phyloP scores from a whole-genome alignment of 37 sponge, comb jelly and placozoan genomes.

The Oopsacas minuta region DNA sequence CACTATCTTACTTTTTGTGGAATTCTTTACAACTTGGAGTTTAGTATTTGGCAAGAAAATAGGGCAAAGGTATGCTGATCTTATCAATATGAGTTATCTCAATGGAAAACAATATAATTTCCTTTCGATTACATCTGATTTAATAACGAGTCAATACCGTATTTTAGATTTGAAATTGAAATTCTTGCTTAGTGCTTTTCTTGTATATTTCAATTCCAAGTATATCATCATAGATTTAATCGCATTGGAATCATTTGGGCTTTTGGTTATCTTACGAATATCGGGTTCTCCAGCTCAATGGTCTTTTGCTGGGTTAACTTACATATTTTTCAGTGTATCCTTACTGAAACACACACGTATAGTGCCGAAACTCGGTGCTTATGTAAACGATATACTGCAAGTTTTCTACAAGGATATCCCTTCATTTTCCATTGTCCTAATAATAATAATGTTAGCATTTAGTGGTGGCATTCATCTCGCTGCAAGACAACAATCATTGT shows the following conservation, averaged over 20 bases:
- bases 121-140: not conserved
- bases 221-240: not conserved
- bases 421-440: not conserved
- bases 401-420: not conserved
- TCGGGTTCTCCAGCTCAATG: not conserved
- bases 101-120: not conserved
- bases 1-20: not conserved
- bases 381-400: not conserved
- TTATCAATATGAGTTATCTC: not conserved
- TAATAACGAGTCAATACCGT: not conserved
- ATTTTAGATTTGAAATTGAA: not conserved
- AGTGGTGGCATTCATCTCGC: not conserved
- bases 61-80: not conserved
- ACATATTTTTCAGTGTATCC: not conserved
- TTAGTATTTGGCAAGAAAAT: not conserved
- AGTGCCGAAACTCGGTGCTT: not conserved
- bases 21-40: not conserved
- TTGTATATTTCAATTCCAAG: not conserved
- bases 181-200: not conserved
- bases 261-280: not conserved
- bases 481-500: conserved; percentile 4
- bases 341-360: not conserved
- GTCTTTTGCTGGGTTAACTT: not conserved
- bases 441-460: not conserved
- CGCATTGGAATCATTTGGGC: not conserved